Conservation (phyloP, 2,797 vertebrate species). For the Rousettus madagascariensis region DNA sequence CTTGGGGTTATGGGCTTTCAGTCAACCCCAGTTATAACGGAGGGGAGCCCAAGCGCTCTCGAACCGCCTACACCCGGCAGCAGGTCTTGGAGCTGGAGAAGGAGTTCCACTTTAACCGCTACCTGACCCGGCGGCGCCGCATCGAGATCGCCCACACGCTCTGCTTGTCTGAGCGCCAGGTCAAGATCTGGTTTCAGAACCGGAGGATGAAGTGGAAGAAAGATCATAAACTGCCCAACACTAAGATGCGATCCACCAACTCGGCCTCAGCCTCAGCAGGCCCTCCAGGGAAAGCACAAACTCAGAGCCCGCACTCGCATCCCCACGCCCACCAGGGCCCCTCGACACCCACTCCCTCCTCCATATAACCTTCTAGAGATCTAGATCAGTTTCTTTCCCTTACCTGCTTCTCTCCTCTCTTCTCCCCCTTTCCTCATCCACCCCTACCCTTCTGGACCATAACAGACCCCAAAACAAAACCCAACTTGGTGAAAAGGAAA, state of each 20-base stretch:
- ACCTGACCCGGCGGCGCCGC: slow-evolving; percentile 97
- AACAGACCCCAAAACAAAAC: slow-evolving; percentile 67
- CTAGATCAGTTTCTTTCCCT: slow-evolving; percentile 65
- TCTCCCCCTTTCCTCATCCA: slow-evolving; percentile 49
- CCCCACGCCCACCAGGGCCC: slow-evolving; percentile 88
- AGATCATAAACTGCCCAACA: slow-evolving; percentile 99
- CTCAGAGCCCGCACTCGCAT: slow-evolving; percentile 82
- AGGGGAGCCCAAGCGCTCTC: slow-evolving; percentile 98
- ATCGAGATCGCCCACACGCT: slow-evolving; percentile 99
- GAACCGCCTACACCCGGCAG: slow-evolving; percentile 99
- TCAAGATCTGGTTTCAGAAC: slow-evolving; percentile 99
- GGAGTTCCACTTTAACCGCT: slow-evolving; percentile 99
- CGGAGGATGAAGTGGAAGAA: slow-evolving; percentile 99
- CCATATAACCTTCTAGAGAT: slow-evolving; percentile 76
- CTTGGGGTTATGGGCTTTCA: slow-evolving; percentile 83
- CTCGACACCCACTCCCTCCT: slow-evolving; percentile 81
- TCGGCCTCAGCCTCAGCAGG: slow-evolving; percentile 85
- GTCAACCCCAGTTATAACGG: slow-evolving; percentile 96
- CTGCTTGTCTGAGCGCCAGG: slow-evolving; percentile 98
- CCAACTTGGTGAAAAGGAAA: slow-evolving; percentile 72
- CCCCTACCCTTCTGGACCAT: slow-evolving; percentile 77
- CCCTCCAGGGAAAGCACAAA: slow-evolving; percentile 94
- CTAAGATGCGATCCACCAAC: slow-evolving; percentile 97
- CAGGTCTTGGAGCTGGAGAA: slow-evolving; percentile 99
- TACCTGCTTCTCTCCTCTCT: slow-evolving; percentile 63